Base-by-base conservation (phyloP, 2,888 invertebrate genomes). In the Agonopterix arenella region DNA sequence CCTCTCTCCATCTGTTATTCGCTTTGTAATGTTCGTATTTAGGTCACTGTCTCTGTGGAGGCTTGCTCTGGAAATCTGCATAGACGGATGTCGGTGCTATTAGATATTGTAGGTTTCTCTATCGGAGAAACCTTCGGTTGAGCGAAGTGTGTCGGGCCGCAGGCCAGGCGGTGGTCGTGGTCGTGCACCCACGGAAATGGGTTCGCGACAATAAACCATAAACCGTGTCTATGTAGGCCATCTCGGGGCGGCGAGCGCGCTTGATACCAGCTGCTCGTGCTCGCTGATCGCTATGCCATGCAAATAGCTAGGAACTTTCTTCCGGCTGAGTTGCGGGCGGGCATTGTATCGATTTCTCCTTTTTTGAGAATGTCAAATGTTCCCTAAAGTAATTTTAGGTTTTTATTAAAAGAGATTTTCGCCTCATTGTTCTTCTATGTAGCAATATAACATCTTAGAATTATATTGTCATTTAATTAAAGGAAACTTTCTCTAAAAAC, bases 31-130 rank as follows among this genome's bases (percentile, higher is more conserved):
- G 68, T 62, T 67, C 69, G 58, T 63, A 84, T 84, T 84, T 84
- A 80, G 85, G 82, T 81, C 81, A 76, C 62, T 66, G 63, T 74
- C 70, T 73, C 66, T 67, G 70, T 76, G 76, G 75, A 82, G 79
- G 78, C 73, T 80, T 75, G 84, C 80, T 85, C 84, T 84, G 84
- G 83, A 84, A 86, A 86, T 86, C 84, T 85, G 84, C 86, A 85
- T 86, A 85, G 83, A 84, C 85, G 86, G 86, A 86, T 85, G 84
- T 84, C 60, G 75, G 80, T 73, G 80, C 78, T 80, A 82, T 84
- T 84, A 84, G 80, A 83, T 81, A 82, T 81, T 80, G 83, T 82
- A 75, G 77, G 79, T 86, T 86, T 89, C 88, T 86, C 85, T 80
- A 78, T 77, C 68, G 83, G 84, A 79, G 86, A 86, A 89, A 88